phyloP scores from a whole-genome alignment of 2,888 invertebrate species.

The Sarcophaga subvicina region DNA sequence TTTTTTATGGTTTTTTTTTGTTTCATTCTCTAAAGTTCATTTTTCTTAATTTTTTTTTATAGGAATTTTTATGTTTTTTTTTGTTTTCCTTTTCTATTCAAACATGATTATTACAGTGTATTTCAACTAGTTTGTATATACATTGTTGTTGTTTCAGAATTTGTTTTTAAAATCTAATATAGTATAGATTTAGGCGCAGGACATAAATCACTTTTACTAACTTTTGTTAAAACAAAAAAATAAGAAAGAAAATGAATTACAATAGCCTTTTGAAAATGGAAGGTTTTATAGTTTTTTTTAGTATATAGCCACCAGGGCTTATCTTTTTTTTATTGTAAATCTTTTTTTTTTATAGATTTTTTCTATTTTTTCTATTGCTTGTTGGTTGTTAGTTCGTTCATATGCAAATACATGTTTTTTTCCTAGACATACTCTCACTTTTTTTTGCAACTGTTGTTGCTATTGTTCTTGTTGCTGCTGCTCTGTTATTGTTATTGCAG shows the following conservation, averaged over 20 bases:
- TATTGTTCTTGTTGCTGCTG: not conserved
- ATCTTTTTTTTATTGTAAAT: not conserved
- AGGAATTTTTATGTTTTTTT: no score
- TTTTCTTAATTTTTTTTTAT: not conserved
- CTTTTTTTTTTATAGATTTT: no score
- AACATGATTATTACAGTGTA: not conserved
- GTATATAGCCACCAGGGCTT: not conserved
- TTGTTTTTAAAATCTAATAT: slow-evolving; percentile 1
- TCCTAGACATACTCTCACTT: no score
- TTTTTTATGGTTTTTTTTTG: not conserved
- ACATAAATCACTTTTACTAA: slow-evolving; percentile 66
- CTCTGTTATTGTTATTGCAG: not conserved
- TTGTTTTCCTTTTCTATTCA: not conserved
- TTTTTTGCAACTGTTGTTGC: not conserved
- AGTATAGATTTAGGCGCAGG: slow-evolving; percentile 67
- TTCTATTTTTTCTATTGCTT: no score
- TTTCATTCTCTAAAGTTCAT: slow-evolving; percentile 1
- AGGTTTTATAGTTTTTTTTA: no score
- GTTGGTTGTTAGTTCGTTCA: no score
- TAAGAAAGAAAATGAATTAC: not conserved
- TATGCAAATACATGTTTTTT: no score
- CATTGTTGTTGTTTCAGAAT: slow-evolving; percentile 7
- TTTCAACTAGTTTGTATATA: slow-evolving; percentile 7
- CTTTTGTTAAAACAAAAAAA: not conserved
- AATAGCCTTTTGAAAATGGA: not conserved